Evolutionary conservation across 2,888 invertebrate species (phyloP), one percentile per base, ranked within the genome.

Genomic region (Oscheius myriophilus): DNA sequence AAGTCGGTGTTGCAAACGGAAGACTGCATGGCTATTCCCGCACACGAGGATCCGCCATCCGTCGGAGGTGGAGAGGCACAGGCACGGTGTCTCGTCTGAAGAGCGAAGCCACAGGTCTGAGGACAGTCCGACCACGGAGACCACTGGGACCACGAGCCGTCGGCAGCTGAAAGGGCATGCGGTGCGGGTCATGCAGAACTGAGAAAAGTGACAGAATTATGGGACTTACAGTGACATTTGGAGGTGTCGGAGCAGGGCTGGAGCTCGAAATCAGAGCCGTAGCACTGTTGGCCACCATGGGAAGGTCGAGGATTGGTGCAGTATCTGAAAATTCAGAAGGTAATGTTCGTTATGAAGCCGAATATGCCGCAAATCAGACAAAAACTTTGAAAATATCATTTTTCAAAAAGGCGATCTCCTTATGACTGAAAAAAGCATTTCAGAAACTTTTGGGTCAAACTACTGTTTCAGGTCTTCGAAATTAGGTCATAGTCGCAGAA

Each of bases 201-300:
- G 4, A n/a, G 42, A 26, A 39, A 14, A 14, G 23, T 18, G 25
- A 26, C 3, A 33, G 33, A 33, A n/a, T 33, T 33, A 3, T 14
- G 33, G 33, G 55, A 61, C 61, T 61, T 39, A 57, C 78, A 71
- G 21, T 53, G 45, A 69, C 84, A 85, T 41, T 69, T 71, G 0
- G 69, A 51, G 1, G 78, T 69, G 51, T 83, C 81, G 25, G 69
- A 70, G 58, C 86, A 86, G 2, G 82, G 75, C 59, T 82, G 76
- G 53, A 84, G 70, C 67, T 86, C 86, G 71, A 86, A 86, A 66
- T 86, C 86, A 4, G 77, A 76, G 11, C 86, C 86, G 59, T 72
- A 69, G 65, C 86, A 86, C 45, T 76, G 80, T 42, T 67, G 67
- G 9, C 86, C 86, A 21, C 84, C 83, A 53, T 85, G 82, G 1